phyloP scores from a whole-genome alignment of 1,140 invertebrate species.

The Drosophila sturtevanti region DNA sequence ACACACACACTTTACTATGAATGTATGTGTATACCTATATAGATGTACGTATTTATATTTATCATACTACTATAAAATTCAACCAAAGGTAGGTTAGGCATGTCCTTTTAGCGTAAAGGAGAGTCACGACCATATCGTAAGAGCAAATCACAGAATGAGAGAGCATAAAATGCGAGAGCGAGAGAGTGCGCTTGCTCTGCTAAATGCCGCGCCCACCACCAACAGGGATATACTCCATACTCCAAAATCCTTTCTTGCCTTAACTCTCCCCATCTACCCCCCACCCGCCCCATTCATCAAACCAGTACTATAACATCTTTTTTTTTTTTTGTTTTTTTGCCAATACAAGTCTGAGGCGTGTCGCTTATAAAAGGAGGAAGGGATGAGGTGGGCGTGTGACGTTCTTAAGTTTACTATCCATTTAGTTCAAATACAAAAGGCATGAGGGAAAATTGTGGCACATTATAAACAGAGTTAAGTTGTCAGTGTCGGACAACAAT shows the following conservation, averaged over 20 bases:
- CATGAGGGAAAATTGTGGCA: conserved; percentile 70
- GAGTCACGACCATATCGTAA: conserved; percentile 6
- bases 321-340: conserved; percentile 54
- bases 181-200: conserved; percentile 61
- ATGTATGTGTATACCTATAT: neutral
- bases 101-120: conserved; percentile 37
- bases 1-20: conserved; percentile 11
- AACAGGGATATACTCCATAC: conserved; percentile 18
- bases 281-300: conserved; percentile 10
- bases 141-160: conserved; percentile 16
- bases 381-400: neutral
- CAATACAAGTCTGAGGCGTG: conserved; percentile 66
- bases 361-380: conserved; percentile 3
- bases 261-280: neutral
- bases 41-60: conserved; percentile 28
- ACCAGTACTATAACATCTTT: conserved; percentile 38
- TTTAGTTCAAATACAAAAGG: conserved; percentile 55
- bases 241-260: conserved; percentile 31
- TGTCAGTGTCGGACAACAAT: conserved; percentile 42
- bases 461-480: conserved; percentile 60
- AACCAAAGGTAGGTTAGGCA: conserved; percentile 79
- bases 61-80: conserved; percentile 71
- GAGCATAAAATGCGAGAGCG: conserved; percentile 22
- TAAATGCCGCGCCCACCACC: conserved; percentile 67
- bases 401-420: conserved; percentile 27